Evolutionary conservation across 1,140 invertebrate species (phyloP).

Genomic region (Camponotus vicinus): DNA sequence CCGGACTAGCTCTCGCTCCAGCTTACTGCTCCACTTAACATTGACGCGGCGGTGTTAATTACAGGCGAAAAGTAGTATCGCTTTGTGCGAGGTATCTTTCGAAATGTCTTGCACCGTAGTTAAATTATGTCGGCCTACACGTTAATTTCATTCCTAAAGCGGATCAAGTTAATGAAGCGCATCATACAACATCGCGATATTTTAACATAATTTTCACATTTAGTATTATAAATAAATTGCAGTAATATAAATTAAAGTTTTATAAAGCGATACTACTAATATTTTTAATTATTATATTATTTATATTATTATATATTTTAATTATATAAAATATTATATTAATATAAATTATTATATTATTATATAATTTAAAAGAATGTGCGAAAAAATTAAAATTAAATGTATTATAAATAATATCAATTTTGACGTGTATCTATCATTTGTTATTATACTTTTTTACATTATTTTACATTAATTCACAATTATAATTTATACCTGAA

Average conservation of each 20-base stretch:
- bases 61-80: slow-evolving; percentile 43
- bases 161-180: background rate
- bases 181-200: background rate
- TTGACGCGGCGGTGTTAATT: slow-evolving; percentile 64
- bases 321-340: too few relatives aligned
- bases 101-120: background rate
- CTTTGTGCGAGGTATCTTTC: slow-evolving; percentile 30
- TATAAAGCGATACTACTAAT: too few relatives aligned
- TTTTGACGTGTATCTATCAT: background rate
- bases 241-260: background rate
- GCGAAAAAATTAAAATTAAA: background rate
- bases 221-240: background rate
- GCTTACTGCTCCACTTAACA: slow-evolving; percentile 55
- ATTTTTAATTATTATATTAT: too few relatives aligned
- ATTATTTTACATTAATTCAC: background rate
- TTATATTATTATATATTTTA: too few relatives aligned
- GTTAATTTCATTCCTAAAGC: background rate
- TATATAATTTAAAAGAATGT: background rate
- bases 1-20: slow-evolving; percentile 44
- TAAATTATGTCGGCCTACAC: background rate
- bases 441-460: background rate
- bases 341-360: too few relatives aligned
- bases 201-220: background rate
- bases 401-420: background rate
- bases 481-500: background rate